A percentile compares a stretch with the other conserved stretches of the same genome.
phyloP scores from a whole-genome alignment of 2,113 vertebrate genomes.

The Brachirus orientalis region DNA sequence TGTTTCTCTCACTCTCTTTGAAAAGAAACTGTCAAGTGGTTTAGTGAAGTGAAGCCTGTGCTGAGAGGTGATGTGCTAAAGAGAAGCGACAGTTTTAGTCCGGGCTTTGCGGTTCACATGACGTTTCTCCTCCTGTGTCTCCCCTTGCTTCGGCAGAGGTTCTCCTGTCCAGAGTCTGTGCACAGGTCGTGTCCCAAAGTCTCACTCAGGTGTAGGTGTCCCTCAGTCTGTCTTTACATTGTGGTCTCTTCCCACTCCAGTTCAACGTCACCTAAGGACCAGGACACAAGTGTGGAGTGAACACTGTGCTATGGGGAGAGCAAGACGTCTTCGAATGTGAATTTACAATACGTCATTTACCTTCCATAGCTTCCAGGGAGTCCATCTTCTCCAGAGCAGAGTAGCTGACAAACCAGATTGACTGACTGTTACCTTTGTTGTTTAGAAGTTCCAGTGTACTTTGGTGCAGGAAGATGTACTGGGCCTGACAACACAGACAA shows the following conservation, averaged over 20 bases:
- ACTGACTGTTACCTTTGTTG: constrained; percentile 91
- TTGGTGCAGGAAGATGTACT: constrained; percentile 98
- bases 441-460: constrained; percentile 93
- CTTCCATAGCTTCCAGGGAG: constrained; percentile 98
- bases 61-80: constrained; percentile 35
- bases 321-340: neutral
- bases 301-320: neutral
- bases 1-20: constrained; percentile 36
- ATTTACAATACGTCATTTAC: constrained; percentile 73
- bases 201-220: too few relatives aligned
- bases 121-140: constrained; percentile 4
- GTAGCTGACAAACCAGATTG: constrained; percentile 97
- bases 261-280: constrained; percentile 92
- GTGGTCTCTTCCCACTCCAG: constrained; percentile 99
- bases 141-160: too few relatives aligned
- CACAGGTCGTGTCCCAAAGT: constrained; percentile 2
- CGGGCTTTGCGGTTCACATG: constrained; percentile 23
- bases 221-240: constrained; percentile 83
- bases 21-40: constrained; percentile 33
- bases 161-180: constrained; percentile 20
- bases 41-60: constrained; percentile 34
- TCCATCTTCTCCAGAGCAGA: constrained; percentile 98
- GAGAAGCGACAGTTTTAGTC: constrained; percentile 23
- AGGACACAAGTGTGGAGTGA: constrained; percentile 35
- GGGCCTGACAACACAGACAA: constrained; percentile 83